These are phyloP conservation scores for Drosophila subsilvestris DNA, from an alignment of 2,888 invertebrate species.

Conservation along the genomic window DNA sequence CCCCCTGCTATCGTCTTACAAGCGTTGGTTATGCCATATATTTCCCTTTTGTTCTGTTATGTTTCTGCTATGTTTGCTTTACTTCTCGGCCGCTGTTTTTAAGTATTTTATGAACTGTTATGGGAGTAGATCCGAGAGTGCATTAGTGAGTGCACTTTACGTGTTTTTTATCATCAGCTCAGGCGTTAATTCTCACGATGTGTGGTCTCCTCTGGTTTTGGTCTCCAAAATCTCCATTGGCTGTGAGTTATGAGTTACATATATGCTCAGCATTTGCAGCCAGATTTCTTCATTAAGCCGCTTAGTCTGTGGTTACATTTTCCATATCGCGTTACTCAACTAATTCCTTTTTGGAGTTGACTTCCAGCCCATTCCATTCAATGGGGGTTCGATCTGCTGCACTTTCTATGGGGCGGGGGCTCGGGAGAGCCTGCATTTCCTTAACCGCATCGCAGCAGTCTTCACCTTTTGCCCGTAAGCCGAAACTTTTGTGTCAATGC, in stretches of 20 bases:
- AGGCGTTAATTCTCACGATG: conserved; percentile 31
- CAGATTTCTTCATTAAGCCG: conserved; percentile 35
- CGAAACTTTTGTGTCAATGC: conserved; percentile 77
- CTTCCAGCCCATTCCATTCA: conserved; percentile 1
- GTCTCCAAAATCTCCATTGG: conserved; percentile 28
- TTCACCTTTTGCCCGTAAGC: conserved; percentile 70
- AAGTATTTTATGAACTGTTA: conserved; percentile 33
- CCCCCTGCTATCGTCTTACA: conserved; percentile 27
- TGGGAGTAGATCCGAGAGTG: conserved; percentile 17
- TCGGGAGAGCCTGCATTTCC: conserved; percentile 20
- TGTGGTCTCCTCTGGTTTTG: conserved; percentile 33
- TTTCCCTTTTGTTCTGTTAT: conserved; percentile 10
- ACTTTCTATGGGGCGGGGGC: conserved; percentile 19
- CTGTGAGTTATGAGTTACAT: conserved; percentile 23
- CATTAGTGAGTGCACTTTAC: conserved; percentile 29
- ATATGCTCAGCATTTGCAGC: not conserved
- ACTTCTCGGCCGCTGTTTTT: not conserved
- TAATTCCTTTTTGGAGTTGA: conserved; percentile 20
- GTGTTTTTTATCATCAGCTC: conserved; percentile 17
- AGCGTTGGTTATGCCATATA: conserved; percentile 3
- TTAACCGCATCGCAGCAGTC: conserved; percentile 45
- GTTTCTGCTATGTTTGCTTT: conserved; percentile 12
- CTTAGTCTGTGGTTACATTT: conserved; percentile 20
- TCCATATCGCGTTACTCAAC: conserved; percentile 35
- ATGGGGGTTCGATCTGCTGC: conserved; percentile 15